Evolutionary conservation across 2,113 vertebrate genomes (phyloP).

Genomic region (Pogona vitticeps): DNA sequence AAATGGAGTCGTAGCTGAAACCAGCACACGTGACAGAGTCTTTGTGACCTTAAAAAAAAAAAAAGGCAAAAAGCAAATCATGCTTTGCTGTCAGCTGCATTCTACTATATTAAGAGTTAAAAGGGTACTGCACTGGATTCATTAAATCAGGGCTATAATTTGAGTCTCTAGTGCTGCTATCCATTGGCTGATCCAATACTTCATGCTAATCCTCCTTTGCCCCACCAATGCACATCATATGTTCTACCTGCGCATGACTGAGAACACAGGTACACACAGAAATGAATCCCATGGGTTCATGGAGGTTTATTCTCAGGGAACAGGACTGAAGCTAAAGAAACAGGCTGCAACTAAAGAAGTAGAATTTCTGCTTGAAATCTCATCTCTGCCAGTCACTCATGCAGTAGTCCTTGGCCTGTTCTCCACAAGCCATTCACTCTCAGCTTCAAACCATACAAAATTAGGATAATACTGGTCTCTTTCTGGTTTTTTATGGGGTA

Average conservation of each 20-base stretch:
- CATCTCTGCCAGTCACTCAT: no score
- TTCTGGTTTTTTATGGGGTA: neutral
- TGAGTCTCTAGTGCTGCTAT: neutral
- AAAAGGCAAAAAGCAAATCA: neutral
- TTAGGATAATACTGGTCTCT: neutral
- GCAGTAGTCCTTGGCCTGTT: no score
- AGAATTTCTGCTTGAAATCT: no score
- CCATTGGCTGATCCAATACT: neutral
- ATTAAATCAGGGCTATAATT: neutral
- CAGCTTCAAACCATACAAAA: neutral
- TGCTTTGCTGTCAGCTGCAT: neutral
- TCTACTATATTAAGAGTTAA: neutral
- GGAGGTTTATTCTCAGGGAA: neutral
- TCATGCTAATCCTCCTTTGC: neutral
- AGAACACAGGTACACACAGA: no score
- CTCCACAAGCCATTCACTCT: neutral
- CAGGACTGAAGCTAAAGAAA: neutral
- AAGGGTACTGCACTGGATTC: neutral
- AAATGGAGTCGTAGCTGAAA: slow-evolving; percentile 90
- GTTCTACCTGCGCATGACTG: neutral
- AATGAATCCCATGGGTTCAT: no score
- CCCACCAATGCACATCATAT: neutral
- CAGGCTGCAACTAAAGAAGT: no score
- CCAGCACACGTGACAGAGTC: slow-evolving; percentile 91
- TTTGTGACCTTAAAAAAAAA: slow-evolving; percentile 84